Base-by-base conservation (phyloP, 2,797 vertebrate genomes). In the Naso thynnoides region DNA sequence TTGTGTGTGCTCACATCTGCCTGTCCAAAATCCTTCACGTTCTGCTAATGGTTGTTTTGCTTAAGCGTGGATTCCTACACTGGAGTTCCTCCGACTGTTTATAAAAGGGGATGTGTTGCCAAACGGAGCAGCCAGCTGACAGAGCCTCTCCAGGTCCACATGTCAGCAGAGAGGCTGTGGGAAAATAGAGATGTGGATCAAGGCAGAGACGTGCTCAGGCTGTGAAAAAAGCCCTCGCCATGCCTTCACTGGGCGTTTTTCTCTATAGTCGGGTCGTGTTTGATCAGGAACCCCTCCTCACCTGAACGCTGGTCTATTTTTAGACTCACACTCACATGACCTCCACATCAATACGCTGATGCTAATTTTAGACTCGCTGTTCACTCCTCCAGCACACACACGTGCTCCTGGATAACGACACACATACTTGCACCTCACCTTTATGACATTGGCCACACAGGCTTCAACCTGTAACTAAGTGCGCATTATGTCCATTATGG, bases 221-320 rank as follows among this genome's bases (percentile, higher is more conserved):
- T 85, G 75, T 52, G 27, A 78, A 89, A 65, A 62, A 42, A 41
- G 24, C 19, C 54, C 26, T 50, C 4, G 2, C 38, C 14, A 24
- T 66, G 62, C 0, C 60, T 73, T 62, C 49, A 70, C 74, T 72
- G 61, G 59, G 56, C 72, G 52, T 73, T 71, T 77, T 63, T 83
- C 70, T 85, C 53, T 29, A 27, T 36, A 26, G 82, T 60, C 21
- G 1, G 45, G 24, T 62, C 21, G 4, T 62, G 76, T 87, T 81
- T 69, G 83, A 88, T 87, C 63, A 81, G 83, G 80, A 81, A 84
- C 71, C 73, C 85, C 85, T 85, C 57, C 61, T 79, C 87, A 90
- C 86, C 86, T 90, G 86, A 77, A 16, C 63, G 5, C 56, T 0
- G 18, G 1, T 41, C 77, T 92, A 88, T 91, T 90, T 90, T 84